phyloP scores from a whole-genome alignment of 2,888 invertebrate species.

The Adelphocoris suturalis region DNA sequence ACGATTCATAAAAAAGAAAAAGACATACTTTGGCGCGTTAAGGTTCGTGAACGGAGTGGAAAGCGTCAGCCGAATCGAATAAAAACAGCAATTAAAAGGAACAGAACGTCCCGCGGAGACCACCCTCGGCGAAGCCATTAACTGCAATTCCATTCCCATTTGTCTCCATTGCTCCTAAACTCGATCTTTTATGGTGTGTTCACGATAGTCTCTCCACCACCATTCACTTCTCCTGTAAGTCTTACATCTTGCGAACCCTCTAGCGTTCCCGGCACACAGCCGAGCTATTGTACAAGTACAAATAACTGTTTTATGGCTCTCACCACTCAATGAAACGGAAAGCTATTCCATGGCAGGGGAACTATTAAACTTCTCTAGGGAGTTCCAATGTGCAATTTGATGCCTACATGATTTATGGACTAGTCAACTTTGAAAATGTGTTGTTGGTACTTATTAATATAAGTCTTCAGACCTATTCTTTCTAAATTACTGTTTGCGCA shows the following conservation, averaged over 20 bases:
- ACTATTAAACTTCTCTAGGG: neutral
- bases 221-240: neutral
- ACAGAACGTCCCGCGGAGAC: constrained; percentile 23
- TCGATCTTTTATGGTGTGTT: constrained; percentile 39
- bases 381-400: too few species aligned
- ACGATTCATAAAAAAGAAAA: too few species aligned
- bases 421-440: neutral
- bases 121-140: constrained; percentile 42
- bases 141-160: constrained; percentile 37
- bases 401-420: neutral
- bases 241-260: too few species aligned
- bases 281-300: neutral
- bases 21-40: too few species aligned
- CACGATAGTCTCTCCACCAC: neutral
- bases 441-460: too few species aligned
- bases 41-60: neutral
- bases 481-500: too few species aligned
- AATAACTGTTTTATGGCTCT: constrained; percentile 5
- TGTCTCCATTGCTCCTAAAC: constrained; percentile 36
- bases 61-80: constrained; percentile 16
- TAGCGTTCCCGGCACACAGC: neutral
- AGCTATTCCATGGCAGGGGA: neutral
- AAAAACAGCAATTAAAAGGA: constrained; percentile 11
- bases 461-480: too few species aligned
- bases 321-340: neutral